Evolutionary conservation across 2,113 vertebrate genomes (phyloP).

Genomic region (Sphyrna mokarran): DNA sequence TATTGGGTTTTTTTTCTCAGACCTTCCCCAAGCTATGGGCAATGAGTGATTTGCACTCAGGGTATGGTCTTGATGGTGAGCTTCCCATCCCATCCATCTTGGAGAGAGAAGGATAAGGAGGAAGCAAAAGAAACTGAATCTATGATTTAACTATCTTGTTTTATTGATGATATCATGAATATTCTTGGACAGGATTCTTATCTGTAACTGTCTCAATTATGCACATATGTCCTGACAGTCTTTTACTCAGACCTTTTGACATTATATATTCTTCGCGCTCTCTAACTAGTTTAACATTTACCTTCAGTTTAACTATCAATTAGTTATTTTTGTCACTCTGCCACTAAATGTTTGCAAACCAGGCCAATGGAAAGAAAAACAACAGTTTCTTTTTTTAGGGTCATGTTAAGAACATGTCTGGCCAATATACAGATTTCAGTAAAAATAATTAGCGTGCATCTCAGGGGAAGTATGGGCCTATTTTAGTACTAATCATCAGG

Average conservation of each 20-base stretch:
- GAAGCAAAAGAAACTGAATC: not conserved
- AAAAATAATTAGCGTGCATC: too few relatives aligned
- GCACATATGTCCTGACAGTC: not conserved
- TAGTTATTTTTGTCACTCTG: not conserved
- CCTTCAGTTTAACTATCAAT: not conserved
- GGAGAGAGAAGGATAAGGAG: too few relatives aligned
- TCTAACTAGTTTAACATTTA: not conserved
- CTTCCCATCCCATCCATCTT: too few relatives aligned
- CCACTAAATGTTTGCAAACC: not conserved
- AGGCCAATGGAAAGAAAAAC: not conserved
- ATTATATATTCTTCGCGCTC: not conserved
- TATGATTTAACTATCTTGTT: not conserved
- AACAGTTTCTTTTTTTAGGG: not conserved
- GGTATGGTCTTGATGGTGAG: too few relatives aligned
- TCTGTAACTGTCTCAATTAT: not conserved
- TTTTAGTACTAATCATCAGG: too few relatives aligned
- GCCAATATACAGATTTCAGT: too few relatives aligned
- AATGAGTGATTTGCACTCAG: too few relatives aligned
- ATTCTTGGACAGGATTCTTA: not conserved
- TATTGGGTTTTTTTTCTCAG: too few relatives aligned
- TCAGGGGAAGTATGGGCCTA: too few relatives aligned
- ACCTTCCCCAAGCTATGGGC: too few relatives aligned
- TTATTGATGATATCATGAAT: not conserved
- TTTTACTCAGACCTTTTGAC: not conserved
- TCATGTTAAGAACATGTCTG: not conserved